These are phyloP conservation scores for Pedetes capensis DNA, from an alignment of 2,113 vertebrate species.

Conservation along the genomic window DNA sequence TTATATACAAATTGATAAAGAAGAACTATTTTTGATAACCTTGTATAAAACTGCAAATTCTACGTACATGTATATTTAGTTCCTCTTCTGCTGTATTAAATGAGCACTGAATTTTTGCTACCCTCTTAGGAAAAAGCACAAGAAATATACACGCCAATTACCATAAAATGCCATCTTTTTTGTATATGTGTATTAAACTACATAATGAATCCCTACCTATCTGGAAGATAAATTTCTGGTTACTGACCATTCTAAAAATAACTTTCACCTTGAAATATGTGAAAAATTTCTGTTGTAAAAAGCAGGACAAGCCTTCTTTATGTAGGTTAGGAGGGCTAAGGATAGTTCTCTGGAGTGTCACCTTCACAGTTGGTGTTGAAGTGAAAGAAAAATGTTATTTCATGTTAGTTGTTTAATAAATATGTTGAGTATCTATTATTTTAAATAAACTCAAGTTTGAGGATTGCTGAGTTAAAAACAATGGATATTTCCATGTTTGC, in stretches of 20 bases:
- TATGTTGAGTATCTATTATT: not conserved
- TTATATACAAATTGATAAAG: not conserved
- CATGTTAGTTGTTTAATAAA: too few relatives aligned
- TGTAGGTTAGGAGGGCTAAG: not conserved
- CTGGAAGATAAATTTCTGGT: not conserved
- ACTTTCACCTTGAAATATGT: not conserved
- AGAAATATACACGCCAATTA: not conserved
- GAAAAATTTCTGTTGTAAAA: not conserved
- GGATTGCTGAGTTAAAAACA: not conserved
- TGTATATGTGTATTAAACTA: too few relatives aligned
- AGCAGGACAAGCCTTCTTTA: not conserved
- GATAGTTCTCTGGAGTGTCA: not conserved
- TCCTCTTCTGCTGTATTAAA: not conserved
- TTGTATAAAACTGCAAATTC: not conserved
- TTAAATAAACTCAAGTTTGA: not conserved
- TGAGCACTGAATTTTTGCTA: not conserved
- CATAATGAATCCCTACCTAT: not conserved
- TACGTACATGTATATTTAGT: not conserved
- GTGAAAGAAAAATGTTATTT: not conserved
- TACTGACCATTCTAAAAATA: not conserved
- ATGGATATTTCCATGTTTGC: not conserved
- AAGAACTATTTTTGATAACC: not conserved
- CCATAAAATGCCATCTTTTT: not conserved
- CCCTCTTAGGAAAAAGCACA: not conserved
- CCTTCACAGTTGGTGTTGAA: not conserved